Evolutionary conservation across 2,113 vertebrate genomes (phyloP).

Genomic region (Trematomus loennbergii): DNA sequence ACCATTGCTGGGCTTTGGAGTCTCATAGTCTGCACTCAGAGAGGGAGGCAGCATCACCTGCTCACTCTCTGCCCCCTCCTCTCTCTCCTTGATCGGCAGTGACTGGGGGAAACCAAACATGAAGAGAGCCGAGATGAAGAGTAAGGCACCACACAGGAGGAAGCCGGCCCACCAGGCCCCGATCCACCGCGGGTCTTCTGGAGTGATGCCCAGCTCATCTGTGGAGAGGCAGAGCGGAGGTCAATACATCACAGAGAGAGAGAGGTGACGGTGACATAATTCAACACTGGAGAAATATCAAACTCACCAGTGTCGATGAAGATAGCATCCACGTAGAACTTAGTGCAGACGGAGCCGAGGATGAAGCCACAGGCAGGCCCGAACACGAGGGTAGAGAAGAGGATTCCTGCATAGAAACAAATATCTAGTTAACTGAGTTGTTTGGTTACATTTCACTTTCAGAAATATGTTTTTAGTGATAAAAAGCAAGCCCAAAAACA

Average conservation of each 20-base stretch:
- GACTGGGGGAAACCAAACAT: constrained; percentile 99
- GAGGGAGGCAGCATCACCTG: constrained; percentile 91
- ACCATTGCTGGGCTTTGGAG: constrained; percentile 93
- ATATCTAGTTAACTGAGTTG: background rate
- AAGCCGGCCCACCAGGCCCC: constrained; percentile 99
- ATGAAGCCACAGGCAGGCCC: constrained; percentile 99
- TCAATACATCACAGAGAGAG: background rate
- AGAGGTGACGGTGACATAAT: background rate
- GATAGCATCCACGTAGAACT: constrained; percentile 97
- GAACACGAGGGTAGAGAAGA: constrained; percentile 98
- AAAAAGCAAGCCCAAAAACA: background rate
- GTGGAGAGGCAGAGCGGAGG: constrained; percentile 3
- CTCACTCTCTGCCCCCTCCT: constrained; percentile 87
- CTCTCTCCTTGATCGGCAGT: constrained; percentile 82
- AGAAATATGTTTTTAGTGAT: background rate
- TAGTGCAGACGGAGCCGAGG: constrained; percentile 98
- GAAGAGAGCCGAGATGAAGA: constrained; percentile 94
- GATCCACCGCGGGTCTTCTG: constrained; percentile 97
- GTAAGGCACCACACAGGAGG: constrained; percentile 97
- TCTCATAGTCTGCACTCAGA: constrained; percentile 84
- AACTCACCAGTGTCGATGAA: constrained; percentile 96
- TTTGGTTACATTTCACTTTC: background rate
- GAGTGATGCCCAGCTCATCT: constrained; percentile 92
- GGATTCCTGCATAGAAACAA: constrained; percentile 87
- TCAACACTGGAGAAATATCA: no score